Evolutionary conservation across 2,888 invertebrate genomes (phyloP).

Genomic region (Drosophila differens): DNA sequence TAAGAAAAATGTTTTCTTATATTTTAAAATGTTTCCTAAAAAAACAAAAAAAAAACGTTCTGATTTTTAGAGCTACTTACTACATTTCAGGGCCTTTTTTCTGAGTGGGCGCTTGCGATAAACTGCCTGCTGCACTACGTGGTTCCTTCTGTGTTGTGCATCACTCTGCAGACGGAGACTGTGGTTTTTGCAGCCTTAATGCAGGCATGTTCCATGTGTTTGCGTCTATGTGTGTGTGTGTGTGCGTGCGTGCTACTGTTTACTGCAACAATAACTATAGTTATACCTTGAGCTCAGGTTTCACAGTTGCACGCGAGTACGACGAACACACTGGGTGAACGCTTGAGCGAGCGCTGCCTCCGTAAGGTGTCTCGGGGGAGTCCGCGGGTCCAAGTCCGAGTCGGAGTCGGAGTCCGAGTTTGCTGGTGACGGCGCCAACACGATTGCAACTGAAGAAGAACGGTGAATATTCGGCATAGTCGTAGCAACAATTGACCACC

Average conservation of each 20-base stretch:
- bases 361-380: constrained; percentile 29
- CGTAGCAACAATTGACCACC: constrained; percentile 52
- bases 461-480: constrained; percentile 56
- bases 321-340: constrained; percentile 55
- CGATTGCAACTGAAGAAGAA: constrained; percentile 66
- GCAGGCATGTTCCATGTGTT: background rate
- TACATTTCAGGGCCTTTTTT: background rate
- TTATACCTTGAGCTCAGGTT: constrained; percentile 9
- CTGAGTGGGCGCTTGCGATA: background rate
- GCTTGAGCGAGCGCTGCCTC: constrained; percentile 57
- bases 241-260: constrained; percentile 14
- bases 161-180: background rate
- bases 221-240: background rate
- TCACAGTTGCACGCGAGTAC: constrained; percentile 60
- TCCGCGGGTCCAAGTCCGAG: constrained; percentile 7
- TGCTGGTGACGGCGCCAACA: constrained; percentile 33
- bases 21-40: rapidly evolving
- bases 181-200: background rate
- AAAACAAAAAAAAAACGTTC: too few species aligned
- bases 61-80: background rate
- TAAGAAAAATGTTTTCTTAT: background rate
- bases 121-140: background rate
- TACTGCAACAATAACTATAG: constrained; percentile 2
- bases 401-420: constrained; percentile 5
- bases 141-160: background rate